phyloP scores from a whole-genome alignment of 1,140 invertebrate genomes.

The Pantala flavescens region DNA sequence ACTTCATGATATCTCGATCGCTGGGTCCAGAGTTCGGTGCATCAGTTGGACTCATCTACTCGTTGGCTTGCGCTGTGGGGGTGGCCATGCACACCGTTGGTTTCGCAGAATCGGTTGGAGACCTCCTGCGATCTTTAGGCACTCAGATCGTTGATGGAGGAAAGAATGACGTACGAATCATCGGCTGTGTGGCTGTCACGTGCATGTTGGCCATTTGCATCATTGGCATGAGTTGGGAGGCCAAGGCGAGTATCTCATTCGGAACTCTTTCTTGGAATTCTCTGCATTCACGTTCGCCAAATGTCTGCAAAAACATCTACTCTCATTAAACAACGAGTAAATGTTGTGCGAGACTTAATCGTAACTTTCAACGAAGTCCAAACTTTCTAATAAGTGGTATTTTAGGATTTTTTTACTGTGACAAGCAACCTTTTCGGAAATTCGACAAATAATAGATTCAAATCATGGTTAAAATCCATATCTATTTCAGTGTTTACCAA shows the following conservation, averaged over 20 bases:
- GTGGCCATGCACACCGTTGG: constrained; percentile 98
- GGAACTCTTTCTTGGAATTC: constrained; percentile 14
- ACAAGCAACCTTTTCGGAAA: too few species aligned
- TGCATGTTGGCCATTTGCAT: constrained; percentile 74
- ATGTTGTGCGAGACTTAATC: too few species aligned
- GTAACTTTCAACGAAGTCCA: too few species aligned
- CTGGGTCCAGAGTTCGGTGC: constrained; percentile 96
- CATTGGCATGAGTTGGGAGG: constrained; percentile 82
- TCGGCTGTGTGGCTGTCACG: constrained; percentile 60
- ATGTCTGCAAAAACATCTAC: too few species aligned
- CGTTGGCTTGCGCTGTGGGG: constrained; percentile 91
- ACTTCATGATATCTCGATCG: constrained; percentile 93
- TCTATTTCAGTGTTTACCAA: too few species aligned
- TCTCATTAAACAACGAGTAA: too few species aligned
- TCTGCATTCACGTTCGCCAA: too few species aligned
- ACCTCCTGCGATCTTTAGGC: constrained; percentile 48
- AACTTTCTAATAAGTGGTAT: too few species aligned
- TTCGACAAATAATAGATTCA: too few species aligned
- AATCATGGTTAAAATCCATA: too few species aligned
- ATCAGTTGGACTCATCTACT: constrained; percentile 93
- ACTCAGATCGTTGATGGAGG: constrained; percentile 62
- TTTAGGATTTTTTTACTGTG: too few species aligned
- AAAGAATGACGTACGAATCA: constrained; percentile 64
- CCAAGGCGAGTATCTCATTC: constrained; percentile 46
- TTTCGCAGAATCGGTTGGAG: constrained; percentile 90